Conservation (phyloP, 1,140 invertebrate genomes). For the Myzus persicae region DNA sequence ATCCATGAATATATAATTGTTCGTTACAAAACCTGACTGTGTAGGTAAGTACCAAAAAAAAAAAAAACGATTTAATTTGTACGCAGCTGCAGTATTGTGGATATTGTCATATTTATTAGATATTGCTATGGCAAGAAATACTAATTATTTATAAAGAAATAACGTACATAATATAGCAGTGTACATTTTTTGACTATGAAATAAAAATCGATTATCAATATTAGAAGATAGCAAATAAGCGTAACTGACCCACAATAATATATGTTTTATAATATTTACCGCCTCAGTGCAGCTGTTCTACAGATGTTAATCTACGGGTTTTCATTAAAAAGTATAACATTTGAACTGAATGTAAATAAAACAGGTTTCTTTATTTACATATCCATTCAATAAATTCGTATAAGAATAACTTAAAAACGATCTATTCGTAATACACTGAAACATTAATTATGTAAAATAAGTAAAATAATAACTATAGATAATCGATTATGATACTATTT, state of each 20-base stretch:
- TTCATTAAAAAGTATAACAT: background rate
- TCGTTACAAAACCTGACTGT: no score
- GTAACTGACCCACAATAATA: background rate
- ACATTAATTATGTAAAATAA: background rate
- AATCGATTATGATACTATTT: background rate
- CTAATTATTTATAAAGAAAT: no score
- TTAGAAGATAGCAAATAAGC: background rate
- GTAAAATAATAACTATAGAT: background rate
- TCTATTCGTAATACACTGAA: background rate
- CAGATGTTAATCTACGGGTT: background rate
- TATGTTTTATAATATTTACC: background rate
- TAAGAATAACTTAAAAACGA: background rate
- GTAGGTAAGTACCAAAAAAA: no score
- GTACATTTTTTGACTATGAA: background rate
- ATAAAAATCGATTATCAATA: background rate
- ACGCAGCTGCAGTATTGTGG: no score
- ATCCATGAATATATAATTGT: no score
- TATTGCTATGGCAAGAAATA: no score
- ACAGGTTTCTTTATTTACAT: constrained; percentile 20
- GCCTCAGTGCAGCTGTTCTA: background rate
- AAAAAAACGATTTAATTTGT: no score
- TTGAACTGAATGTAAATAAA: background rate
- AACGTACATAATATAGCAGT: background rate
- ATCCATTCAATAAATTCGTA: background rate
- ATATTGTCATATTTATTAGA: no score